These are phyloP conservation scores for Lordiphosa stackelbergi DNA, from an alignment of 1,140 invertebrate genomes.

Conservation along the genomic window DNA sequence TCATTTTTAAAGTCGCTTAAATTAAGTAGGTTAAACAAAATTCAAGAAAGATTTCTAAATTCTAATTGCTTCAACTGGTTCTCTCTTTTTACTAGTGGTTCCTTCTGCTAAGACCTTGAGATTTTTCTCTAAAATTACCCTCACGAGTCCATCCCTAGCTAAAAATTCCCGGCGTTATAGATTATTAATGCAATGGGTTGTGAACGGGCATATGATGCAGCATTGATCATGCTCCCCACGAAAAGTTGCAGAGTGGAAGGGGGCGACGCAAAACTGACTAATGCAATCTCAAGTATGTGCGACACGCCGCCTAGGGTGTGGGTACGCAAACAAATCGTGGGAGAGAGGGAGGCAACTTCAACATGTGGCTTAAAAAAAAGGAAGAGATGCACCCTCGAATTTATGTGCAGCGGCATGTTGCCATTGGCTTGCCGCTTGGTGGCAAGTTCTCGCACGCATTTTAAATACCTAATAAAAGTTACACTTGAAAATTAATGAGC, in stretches of 20 bases:
- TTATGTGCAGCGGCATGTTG: slow-evolving; percentile 69
- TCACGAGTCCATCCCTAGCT: slow-evolving; percentile 41
- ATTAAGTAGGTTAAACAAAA: too few relatives aligned
- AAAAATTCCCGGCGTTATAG: slow-evolving; percentile 39
- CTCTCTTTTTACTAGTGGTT: too few relatives aligned
- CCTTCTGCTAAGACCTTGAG: too few relatives aligned
- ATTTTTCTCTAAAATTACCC: background rate
- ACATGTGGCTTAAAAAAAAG: slow-evolving; percentile 53
- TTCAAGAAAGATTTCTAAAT: too few relatives aligned
- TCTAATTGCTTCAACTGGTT: too few relatives aligned
- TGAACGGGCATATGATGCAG: slow-evolving; percentile 57
- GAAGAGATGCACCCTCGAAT: slow-evolving; percentile 38
- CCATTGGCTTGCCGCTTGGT: slow-evolving; percentile 61
- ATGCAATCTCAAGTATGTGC: slow-evolving; percentile 75
- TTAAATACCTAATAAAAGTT: slow-evolving; percentile 75
- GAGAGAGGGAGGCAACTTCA: slow-evolving; percentile 31
- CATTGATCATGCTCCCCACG: slow-evolving; percentile 58
- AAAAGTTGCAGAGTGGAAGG: slow-evolving; percentile 11
- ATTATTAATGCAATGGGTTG: slow-evolving; percentile 75
- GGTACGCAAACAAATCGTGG: background rate
- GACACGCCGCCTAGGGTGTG: slow-evolving; percentile 38
- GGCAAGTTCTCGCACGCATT: slow-evolving; percentile 68
- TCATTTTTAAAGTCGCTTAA: too few relatives aligned
- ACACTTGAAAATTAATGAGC: slow-evolving; percentile 76
- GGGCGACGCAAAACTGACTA: slow-evolving; percentile 55